Evolutionary conservation across 2,113 vertebrate species (phyloP).

Genomic region (Sapayoa aenigma): DNA sequence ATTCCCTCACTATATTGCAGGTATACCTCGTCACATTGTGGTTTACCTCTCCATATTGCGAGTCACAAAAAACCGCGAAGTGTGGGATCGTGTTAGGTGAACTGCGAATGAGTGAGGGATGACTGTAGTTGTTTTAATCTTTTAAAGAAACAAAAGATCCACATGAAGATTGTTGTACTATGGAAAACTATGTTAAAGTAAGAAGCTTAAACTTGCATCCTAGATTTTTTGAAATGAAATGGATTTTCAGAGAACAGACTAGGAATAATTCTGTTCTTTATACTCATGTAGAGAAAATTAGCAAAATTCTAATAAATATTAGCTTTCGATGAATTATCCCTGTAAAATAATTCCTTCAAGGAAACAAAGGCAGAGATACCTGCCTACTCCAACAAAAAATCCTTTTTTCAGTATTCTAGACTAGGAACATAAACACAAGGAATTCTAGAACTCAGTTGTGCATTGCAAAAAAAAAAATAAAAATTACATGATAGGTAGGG

Average conservation of each 20-base stretch:
- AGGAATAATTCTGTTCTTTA: neutral
- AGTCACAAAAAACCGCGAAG: too few species aligned
- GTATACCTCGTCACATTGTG: too few species aligned
- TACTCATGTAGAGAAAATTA: neutral
- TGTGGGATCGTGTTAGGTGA: too few species aligned
- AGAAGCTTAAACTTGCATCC: neutral
- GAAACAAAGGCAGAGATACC: neutral
- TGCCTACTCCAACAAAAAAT: neutral
- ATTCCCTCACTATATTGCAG: too few species aligned
- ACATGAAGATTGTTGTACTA: neutral
- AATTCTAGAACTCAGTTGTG: neutral
- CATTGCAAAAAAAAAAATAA: neutral
- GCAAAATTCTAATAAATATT: neutral
- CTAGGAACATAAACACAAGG: neutral
- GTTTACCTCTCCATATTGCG: too few species aligned
- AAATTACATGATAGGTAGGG: accelerated
- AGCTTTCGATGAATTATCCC: neutral
- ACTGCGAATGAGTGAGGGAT: too few species aligned
- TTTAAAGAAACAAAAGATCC: neutral
- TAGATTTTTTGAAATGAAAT: neutral
- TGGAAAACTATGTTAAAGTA: neutral
- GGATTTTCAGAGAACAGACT: neutral
- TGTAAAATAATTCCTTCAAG: neutral
- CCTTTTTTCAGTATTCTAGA: neutral
- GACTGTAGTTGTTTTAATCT: neutral